Evolutionary conservation across 1,140 invertebrate species (phyloP), one percentile per base, ranked within the genome.

Genomic region (Lasioglossum baleicum): DNA sequence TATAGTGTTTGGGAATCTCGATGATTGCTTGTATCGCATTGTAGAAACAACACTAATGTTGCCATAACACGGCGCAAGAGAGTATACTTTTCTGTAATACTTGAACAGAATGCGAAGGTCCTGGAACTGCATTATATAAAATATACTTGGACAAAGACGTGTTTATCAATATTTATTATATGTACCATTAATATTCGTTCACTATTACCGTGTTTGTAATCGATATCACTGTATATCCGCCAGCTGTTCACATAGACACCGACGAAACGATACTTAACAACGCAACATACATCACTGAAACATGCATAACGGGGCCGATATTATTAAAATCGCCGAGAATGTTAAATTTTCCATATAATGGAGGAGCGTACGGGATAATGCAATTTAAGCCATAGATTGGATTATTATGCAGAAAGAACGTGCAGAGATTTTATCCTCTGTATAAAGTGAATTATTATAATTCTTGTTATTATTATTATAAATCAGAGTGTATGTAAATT

Each of bases 71-170:
- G 5, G 2, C 31, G 42, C 58, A 0, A 6, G 6, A 8, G 15
- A 11, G 15, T 10, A 22, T 22, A 48, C 35, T 70, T 56, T 13
- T 53, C 26, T 7, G 20, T 42, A n/a, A n/a, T 13, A 42, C 10
- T 10, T 3, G 56, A 10, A 51, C 15, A 40, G 31, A 15, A 7
- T 20, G 15, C 11, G 69, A 78, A 78, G 76, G 68, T 58, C 76
- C 76, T 72, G 76, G 76, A 56, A 65, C 7, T 67, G 10, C 26
- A 8, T 15, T 35, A 8, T 35, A 8, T 42, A 66, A 72, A 79
- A 79, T 66, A 79, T 66, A 79, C 76, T 79, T 73, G 76, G 76
- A 79, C 31, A 40, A 76, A 35, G 31, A 0, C 26, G 20, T 35
- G 11, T 17, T 40, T 40, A 22, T n/a, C 8, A 58, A 58, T n/a